Evolutionary conservation across 2,888 invertebrate genomes (phyloP).

Genomic region (Leptothorax acervorum): DNA sequence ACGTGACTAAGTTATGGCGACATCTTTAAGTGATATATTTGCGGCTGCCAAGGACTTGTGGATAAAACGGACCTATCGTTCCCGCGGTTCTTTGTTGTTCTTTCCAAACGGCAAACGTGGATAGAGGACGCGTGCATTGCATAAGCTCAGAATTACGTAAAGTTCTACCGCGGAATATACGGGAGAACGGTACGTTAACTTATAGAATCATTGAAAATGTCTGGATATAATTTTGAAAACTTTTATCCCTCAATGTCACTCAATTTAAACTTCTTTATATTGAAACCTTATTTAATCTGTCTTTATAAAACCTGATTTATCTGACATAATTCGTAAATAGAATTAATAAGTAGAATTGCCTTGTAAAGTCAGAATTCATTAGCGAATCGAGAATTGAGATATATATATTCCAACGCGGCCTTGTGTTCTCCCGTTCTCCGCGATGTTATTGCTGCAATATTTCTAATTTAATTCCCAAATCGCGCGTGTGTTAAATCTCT

Average conservation of each 20-base stretch:
- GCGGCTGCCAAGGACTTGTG: neutral
- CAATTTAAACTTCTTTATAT: neutral
- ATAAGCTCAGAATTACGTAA: slow-evolving; percentile 18
- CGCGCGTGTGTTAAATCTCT: neutral
- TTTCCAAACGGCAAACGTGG: neutral
- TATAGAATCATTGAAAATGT: slow-evolving; percentile 7
- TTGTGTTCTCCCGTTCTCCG: neutral
- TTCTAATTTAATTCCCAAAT: neutral
- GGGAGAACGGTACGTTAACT: neutral
- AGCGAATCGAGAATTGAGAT: neutral
- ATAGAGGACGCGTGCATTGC: neutral
- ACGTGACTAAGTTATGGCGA: slow-evolving; percentile 33
- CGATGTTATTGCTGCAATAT: neutral
- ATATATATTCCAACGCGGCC: neutral
- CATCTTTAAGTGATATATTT: slow-evolving; percentile 41
- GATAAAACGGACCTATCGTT: slow-evolving; percentile 17
- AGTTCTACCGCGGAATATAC: neutral
- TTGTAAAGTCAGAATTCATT: neutral
- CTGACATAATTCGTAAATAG: neutral
- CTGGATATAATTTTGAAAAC: neutral
- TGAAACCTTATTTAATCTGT: no score
- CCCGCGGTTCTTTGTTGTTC: slow-evolving; percentile 1
- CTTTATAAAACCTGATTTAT: neutral
- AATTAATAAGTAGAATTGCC: neutral
- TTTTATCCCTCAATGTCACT: neutral